phyloP scores from a whole-genome alignment of 2,888 invertebrate genomes.

The Cataglyphis cursor region DNA sequence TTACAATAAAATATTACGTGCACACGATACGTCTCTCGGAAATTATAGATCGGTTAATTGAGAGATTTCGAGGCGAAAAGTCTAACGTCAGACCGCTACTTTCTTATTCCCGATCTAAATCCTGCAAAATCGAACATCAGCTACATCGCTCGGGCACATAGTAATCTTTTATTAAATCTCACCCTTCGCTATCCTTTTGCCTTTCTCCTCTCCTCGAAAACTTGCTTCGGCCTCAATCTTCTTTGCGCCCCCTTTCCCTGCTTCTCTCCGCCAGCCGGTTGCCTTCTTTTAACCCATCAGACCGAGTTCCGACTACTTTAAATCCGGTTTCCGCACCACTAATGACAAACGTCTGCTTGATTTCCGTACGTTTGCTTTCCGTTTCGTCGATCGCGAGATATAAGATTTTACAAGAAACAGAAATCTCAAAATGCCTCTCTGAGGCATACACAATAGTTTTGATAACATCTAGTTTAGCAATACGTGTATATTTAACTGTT shows the following conservation, averaged over 20 bases:
- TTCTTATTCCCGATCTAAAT: conserved; percentile 61
- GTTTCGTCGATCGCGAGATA: conserved; percentile 31
- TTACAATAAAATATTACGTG: conserved; percentile 18
- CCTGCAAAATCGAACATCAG: conserved; percentile 55
- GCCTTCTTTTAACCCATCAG: conserved; percentile 73
- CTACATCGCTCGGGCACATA: conserved; percentile 64
- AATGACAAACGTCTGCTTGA: conserved; percentile 82
- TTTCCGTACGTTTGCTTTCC: conserved; percentile 63
- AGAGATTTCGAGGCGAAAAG: not conserved
- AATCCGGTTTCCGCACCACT: conserved; percentile 80
- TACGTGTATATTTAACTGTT: conserved; percentile 28
- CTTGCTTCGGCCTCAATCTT: conserved; percentile 63
- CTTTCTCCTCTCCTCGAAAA: conserved; percentile 50
- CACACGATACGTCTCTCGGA: not conserved
- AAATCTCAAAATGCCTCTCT: conserved; percentile 22
- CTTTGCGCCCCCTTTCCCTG: conserved; percentile 55
- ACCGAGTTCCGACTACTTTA: conserved; percentile 80
- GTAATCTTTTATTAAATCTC: conserved; percentile 82
- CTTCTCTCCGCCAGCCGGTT: conserved; percentile 7
- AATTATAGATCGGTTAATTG: not conserved
- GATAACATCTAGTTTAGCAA: conserved; percentile 13
- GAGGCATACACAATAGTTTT: not conserved
- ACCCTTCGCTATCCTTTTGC: conserved; percentile 66
- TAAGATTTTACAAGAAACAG: conserved; percentile 37
- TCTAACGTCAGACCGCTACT: not conserved